Evolutionary conservation across 2,797 vertebrate genomes (phyloP).

Genomic region (Spatula versicolor): DNA sequence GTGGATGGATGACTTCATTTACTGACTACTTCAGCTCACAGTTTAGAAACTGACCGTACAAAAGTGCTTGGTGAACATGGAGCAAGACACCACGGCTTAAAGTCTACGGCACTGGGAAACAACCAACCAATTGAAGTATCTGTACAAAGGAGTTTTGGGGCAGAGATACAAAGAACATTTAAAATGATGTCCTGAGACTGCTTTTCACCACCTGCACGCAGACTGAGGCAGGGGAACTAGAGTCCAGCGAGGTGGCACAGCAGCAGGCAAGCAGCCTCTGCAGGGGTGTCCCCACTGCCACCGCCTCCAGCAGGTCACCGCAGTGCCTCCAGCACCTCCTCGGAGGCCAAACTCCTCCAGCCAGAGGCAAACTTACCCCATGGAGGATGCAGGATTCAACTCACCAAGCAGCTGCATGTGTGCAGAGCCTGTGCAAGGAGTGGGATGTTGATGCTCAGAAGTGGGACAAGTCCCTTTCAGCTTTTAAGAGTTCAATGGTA

Average conservation of each 20-base stretch:
- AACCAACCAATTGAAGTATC: not conserved
- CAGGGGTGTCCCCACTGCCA: too few relatives aligned
- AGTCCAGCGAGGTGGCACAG: not conserved
- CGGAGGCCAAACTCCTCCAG: rapidly evolving
- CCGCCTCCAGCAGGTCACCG: not conserved
- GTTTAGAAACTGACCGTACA: not conserved
- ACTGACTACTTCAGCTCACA: not conserved
- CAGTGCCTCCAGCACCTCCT: not conserved
- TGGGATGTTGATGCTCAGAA: rapidly evolving
- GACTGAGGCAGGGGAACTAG: not conserved
- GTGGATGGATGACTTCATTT: not conserved
- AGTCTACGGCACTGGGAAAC: not conserved
- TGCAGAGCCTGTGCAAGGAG: not conserved
- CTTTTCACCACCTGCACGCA: not conserved
- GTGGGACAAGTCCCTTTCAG: not conserved
- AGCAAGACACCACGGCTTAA: not conserved
- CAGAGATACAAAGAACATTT: not conserved
- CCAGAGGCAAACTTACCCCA: rapidly evolving
- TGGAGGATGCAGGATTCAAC: not conserved
- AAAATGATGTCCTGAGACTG: too few relatives aligned
- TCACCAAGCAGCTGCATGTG: too few relatives aligned
- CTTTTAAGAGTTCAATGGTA: not conserved
- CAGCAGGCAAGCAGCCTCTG: not conserved
- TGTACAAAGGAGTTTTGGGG: not conserved
- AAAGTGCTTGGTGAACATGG: not conserved